phyloP scores from a whole-genome alignment of 1,140 invertebrate species.

The honey bee (Apis mellifera) region Amel_HAv3.1 CM009941.2:15250001-15250500 shows the following conservation, averaged over 20 bases:
- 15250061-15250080: background rate
- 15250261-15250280: background rate
- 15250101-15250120: slow-evolving; percentile 40
- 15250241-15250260: no score
- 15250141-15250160: background rate
- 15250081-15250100: slow-evolving; percentile 11
- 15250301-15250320: background rate
- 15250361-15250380: no score
- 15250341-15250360: no score
- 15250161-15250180: background rate
- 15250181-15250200: background rate
- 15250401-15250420: background rate
- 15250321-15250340: background rate
- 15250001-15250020: background rate
- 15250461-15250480: background rate
- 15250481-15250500: background rate
- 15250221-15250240: background rate
- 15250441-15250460: background rate
- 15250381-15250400: no score
- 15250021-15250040: slow-evolving; percentile 9
- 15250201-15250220: background rate
- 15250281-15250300: background rate
- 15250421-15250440: background rate
- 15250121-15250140: slow-evolving; percentile 9
- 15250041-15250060: background rate